These are phyloP conservation scores for Leptopilina clavipes DNA, from an alignment of 1,140 invertebrate genomes.

Conservation along the genomic window DNA sequence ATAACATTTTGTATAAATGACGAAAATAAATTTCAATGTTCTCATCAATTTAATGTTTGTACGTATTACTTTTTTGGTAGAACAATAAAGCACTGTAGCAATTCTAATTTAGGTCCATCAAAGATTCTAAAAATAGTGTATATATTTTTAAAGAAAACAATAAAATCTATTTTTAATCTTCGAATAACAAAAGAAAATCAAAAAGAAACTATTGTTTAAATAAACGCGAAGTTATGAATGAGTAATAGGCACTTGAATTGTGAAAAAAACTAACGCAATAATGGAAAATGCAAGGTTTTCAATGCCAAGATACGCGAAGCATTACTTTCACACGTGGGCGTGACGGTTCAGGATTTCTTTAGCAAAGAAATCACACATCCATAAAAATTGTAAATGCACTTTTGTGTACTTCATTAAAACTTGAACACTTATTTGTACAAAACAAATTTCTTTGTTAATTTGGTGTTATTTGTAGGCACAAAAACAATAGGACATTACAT, in stretches of 20 bases:
- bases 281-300: constrained; percentile 9
- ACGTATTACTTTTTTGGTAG: neutral
- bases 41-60: too few relatives aligned
- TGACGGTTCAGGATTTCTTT: constrained; percentile 2
- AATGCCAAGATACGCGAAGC: constrained; percentile 14
- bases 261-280: neutral
- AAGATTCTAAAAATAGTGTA: neutral
- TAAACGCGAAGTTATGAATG: neutral
- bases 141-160: too few relatives aligned
- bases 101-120: neutral
- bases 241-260: neutral
- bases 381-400: neutral
- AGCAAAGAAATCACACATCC: neutral
- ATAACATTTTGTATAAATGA: too few relatives aligned
- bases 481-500: neutral
- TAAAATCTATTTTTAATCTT: too few relatives aligned
- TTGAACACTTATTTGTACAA: neutral
- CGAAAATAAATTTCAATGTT: too few relatives aligned
- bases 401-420: neutral
- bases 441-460: neutral
- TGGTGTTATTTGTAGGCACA: neutral
- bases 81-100: neutral
- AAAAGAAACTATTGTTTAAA: neutral
- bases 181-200: too few relatives aligned
- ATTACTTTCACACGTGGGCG: constrained; percentile 30